Conservation (phyloP, 2,888 invertebrate species). For the Arctia plantaginis region DNA sequence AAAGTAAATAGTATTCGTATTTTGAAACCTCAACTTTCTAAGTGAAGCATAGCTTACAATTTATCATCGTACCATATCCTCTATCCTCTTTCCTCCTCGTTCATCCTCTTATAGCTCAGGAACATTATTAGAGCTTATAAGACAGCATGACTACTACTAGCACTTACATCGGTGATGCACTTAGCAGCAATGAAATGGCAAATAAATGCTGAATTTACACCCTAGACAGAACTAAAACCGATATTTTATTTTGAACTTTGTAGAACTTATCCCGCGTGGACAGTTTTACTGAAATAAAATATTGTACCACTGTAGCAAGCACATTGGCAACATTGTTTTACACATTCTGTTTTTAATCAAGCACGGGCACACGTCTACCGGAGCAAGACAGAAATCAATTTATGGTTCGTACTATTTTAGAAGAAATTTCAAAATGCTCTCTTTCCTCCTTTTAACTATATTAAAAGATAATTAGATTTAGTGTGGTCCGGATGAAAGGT, state of each 20-base stretch:
- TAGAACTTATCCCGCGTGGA: not conserved
- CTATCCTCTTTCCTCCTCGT: too few species aligned
- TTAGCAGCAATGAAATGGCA: too few species aligned
- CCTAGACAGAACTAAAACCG: not conserved
- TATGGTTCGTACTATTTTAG: slow-evolving; percentile 17
- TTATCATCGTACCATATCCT: too few species aligned
- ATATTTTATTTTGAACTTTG: not conserved
- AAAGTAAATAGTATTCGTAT: too few species aligned
- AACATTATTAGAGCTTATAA: too few species aligned
- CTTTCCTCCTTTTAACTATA: not conserved
- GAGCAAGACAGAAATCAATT: slow-evolving; percentile 28
- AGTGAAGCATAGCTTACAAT: too few species aligned
- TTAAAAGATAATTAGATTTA: too few species aligned
- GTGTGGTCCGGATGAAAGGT: too few species aligned
- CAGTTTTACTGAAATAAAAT: not conserved
- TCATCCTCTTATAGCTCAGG: too few species aligned
- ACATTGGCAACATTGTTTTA: slow-evolving; percentile 39
- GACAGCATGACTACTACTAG: too few species aligned
- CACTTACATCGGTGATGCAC: too few species aligned
- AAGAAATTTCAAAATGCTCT: not conserved
- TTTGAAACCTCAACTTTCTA: too few species aligned
- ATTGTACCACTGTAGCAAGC: slow-evolving; percentile 30
- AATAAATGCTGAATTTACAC: not conserved
- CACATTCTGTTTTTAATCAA: slow-evolving; percentile 65
- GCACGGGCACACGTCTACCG: slow-evolving; percentile 29